phyloP scores from a whole-genome alignment of 92 coral and sea anemone species.

The Epizoanthus scotinus region DNA sequence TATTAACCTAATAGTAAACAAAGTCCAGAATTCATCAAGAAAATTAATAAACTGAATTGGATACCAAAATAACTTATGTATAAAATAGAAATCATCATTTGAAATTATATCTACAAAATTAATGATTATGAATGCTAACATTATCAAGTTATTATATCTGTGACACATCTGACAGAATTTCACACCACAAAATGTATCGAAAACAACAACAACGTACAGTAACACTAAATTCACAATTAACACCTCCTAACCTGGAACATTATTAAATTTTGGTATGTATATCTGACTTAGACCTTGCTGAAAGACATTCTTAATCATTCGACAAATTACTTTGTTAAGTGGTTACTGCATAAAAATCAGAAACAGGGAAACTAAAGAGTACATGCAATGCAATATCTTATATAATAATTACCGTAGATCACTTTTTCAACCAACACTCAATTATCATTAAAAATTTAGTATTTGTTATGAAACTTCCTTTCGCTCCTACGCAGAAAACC shows the following conservation, averaged over 20 bases:
- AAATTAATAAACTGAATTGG: not conserved
- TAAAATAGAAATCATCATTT: not conserved
- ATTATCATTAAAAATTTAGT: constrained; percentile 15
- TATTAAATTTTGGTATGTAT: not conserved
- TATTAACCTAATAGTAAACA: not conserved
- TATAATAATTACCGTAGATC: not conserved
- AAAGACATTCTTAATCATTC: not conserved
- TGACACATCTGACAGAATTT: not conserved
- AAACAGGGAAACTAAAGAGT: not conserved
- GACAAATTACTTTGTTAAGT: not conserved
- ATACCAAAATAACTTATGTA: not conserved
- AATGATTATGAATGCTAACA: not conserved
- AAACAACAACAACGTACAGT: not conserved
- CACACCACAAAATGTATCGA: not conserved
- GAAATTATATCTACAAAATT: not conserved
- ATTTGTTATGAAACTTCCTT: not conserved
- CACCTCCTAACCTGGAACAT: not conserved
- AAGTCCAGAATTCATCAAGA: too few relatives aligned
- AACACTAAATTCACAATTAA: not conserved
- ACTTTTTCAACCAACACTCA: not conserved
- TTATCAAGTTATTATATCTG: not conserved
- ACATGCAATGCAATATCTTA: not conserved
- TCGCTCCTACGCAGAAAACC: not conserved
- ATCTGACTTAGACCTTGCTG: too few relatives aligned
- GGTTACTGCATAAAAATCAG: not conserved